Evolutionary conservation across 2,797 vertebrate genomes (phyloP).

Genomic region (Lepus oiostolus): DNA sequence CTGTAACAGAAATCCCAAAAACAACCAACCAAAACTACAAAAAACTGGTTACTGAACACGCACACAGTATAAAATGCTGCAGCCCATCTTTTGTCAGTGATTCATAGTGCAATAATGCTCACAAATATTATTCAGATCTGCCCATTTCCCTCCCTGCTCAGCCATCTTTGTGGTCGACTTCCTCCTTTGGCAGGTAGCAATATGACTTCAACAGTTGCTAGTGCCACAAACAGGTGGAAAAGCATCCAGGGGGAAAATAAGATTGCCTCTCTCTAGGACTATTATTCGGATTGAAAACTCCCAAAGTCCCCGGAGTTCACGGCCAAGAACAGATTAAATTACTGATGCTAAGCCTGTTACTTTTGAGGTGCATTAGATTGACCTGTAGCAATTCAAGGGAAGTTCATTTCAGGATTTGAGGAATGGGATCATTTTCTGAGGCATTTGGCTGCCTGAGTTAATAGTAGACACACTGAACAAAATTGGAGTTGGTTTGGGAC

Average conservation of each 20-base stretch:
- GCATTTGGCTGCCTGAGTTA: background rate
- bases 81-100: background rate
- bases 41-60: background rate
- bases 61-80: background rate
- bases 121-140: background rate
- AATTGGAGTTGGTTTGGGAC: background rate
- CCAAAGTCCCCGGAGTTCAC: background rate
- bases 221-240: background rate
- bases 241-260: background rate
- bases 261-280: background rate
- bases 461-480: background rate
- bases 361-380: rapidly evolving
- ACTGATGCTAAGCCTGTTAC: background rate
- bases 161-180: background rate
- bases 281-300: background rate
- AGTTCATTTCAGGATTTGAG: background rate
- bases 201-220: background rate
- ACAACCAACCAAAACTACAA: background rate
- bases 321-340: background rate
- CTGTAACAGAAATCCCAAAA: background rate
- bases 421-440: background rate
- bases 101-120: background rate
- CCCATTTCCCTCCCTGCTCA: background rate
- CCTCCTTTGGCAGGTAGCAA: background rate
- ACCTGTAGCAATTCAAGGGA: background rate